A percentile compares a stretch with the other conserved stretches of the same genome.
These are phyloP conservation scores for Cairina moschata DNA, from an alignment of 2,113 vertebrate species.

Conservation along the genomic window DNA sequence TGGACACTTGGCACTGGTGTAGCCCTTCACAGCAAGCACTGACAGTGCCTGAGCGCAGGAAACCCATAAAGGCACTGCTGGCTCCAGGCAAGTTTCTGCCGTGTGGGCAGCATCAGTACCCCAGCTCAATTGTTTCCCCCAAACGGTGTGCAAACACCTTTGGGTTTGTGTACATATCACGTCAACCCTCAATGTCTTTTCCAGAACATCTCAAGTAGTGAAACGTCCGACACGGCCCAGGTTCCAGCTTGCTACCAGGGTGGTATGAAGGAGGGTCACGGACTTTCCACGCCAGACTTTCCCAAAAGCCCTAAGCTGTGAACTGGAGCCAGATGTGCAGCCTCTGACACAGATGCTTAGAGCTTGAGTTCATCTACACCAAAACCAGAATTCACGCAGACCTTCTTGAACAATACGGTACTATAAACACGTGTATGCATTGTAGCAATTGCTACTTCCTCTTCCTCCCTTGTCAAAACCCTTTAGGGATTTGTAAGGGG, in stretches of 20 bases:
- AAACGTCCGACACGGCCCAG: neutral
- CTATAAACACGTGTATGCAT: neutral
- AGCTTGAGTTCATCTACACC: constrained; percentile 5
- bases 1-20: neutral
- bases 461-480: neutral
- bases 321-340: constrained; percentile 43
- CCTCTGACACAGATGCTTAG: constrained; percentile 10
- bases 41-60: neutral
- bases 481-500: constrained; percentile 10
- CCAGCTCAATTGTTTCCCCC: constrained; percentile 51
- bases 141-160: constrained; percentile 36
- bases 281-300: neutral
- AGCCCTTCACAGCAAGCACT: neutral
- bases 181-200: neutral
- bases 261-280: constrained; percentile 6
- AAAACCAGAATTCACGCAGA: neutral
- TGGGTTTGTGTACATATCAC: constrained; percentile 1
- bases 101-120: constrained; percentile 35
- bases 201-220: neutral
- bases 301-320: neutral
- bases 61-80: constrained; percentile 8
- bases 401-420: constrained; percentile 36
- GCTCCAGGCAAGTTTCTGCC: neutral
- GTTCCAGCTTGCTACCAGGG: constrained; percentile 51
- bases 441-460: constrained; percentile 23